These are phyloP conservation scores for Parus major DNA, from an alignment of 2,113 vertebrate genomes.

Conservation along the genomic window DNA sequence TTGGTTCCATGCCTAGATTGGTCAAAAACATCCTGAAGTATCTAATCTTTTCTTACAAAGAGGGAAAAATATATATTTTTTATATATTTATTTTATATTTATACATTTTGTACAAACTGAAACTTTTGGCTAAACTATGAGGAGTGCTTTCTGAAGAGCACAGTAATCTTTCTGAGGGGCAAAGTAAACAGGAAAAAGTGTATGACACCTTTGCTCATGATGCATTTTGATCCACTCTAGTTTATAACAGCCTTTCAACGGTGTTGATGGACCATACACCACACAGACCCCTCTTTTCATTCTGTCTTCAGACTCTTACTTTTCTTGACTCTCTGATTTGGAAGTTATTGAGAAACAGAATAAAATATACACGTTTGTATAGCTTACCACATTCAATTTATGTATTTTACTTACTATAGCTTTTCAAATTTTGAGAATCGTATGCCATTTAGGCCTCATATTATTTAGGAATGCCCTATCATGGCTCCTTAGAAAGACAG, in stretches of 20 bases:
- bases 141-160: background rate
- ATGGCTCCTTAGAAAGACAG: background rate
- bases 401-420: background rate
- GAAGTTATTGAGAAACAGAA: background rate
- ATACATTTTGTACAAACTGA: background rate
- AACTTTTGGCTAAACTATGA: background rate
- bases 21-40: background rate
- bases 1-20: background rate
- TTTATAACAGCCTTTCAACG: background rate
- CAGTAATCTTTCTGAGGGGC: background rate
- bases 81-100: too few relatives aligned
- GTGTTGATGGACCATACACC: background rate
- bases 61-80: too few relatives aligned
- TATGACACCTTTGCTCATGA: background rate
- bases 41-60: background rate
- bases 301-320: background rate
- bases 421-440: background rate
- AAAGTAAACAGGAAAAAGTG: background rate
- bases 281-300: background rate
- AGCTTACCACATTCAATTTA: background rate
- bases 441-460: background rate
- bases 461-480: background rate
- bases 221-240: background rate
- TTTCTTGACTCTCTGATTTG: background rate
- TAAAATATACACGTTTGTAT: background rate